Base-by-base conservation (phyloP, 1,140 invertebrate species). In the Sipha flava region DNA sequence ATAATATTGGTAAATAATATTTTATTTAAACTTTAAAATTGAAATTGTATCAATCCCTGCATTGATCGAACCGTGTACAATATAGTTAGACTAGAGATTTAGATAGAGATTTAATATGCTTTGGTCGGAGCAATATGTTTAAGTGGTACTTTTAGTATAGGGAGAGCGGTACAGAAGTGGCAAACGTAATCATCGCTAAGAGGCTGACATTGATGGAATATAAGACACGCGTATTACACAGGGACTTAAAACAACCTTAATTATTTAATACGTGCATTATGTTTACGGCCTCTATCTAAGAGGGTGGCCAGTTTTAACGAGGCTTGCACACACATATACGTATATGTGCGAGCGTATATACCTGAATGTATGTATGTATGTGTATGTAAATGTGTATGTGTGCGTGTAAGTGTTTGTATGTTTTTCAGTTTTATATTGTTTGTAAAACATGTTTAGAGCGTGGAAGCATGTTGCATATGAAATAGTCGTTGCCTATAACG, bases 171-270 rank as follows among this genome's bases (percentile, higher is more conserved):
- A 10, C n/a, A 57, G 9, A 43, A 43, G 34, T 57, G 34, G 73
- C 73, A 43, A 77, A 77, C 18, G 73, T 57, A 77, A 77, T 77
- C 73, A 59, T 77, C 52, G 52, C 52, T 43, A 57, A 77, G 34
- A 77, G 52, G 52, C 73, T 57, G 73, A 77, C 73, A 43, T 77
- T 57, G 73, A 77, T 57, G 73, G 52, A 59, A 77, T 40, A 57
- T 57, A 57, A 75, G 72, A 75, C 18, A 57, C 59, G 26, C 52
- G 26, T 16, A 68, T 45, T 40, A 14, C 34, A 21, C 31, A 40
- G 72, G 57, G 72, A 57, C 73, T 77, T 43, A 18, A 59, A 59
- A 77, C 73, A 59, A 59, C 73, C 21, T 77, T 77, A 77, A 77
- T 77, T 77, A 59, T 77, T 59, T 57, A 59, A 77, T 57, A 59